Evolutionary conservation across 2,888 invertebrate genomes (phyloP), one percentile per base, ranked within the genome.

Genomic region (Selenia dentaria): DNA sequence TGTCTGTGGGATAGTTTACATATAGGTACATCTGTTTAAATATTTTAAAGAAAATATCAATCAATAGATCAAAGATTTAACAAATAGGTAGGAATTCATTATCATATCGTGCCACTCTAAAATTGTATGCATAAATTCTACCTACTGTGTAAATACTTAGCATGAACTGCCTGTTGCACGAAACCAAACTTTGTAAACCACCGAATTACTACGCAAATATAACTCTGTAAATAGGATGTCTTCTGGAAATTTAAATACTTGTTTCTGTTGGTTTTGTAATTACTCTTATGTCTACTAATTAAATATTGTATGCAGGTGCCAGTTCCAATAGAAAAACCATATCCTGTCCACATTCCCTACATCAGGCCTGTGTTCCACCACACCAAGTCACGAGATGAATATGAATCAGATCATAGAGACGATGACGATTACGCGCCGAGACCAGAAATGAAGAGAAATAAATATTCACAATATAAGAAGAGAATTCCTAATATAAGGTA

Each of bases 281-380:
- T n/a, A n/a, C n/a, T n/a, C n/a, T 27, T 27, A 24, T 11, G 4
- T 40, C 27, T 25, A 20, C 26, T 37, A 10, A 27, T 27, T 11
- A 6, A 1, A 18, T 3, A 37, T 43, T 28, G 14, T 25, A 33
- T 28, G 16, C 29, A 91, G 91, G 93, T 95, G 45, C 92, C 93
- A 70, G 94, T 96, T 2, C 93, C 94, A 59, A 93, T 96, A 31
- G 92, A 94, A 38, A 94, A 94, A 70, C 95, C 96, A 2, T 94
- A 94, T 67, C 95, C 96, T 14, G 93, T 95, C 1, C 93, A 93
- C 57, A 91, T 96, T 25, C 95, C 94, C 25, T 92, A 95, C 51
- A 76, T 93, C 25, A 86, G 92, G 59, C 93, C 93, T 1, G 86
- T 93, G 41, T 88, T 88, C 66, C 89, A 90, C 57, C 87, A 89